phyloP scores from a whole-genome alignment of 2,797 vertebrate species.

The Lateolabrax maculatus region DNA sequence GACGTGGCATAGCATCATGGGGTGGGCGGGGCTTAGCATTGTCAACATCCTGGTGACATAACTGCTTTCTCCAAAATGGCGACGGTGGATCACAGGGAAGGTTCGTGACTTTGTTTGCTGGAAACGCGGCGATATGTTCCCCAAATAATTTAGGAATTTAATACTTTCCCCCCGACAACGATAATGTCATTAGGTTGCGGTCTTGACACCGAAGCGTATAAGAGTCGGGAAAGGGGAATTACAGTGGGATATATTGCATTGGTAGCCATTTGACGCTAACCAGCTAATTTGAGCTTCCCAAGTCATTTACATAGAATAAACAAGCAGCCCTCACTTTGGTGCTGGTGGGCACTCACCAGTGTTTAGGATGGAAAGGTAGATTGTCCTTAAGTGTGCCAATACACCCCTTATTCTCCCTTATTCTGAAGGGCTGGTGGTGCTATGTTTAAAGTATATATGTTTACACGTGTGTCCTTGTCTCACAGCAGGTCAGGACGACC shows the following conservation, averaged over 20 bases:
- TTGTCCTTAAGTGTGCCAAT: too few relatives aligned
- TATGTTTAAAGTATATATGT: background rate
- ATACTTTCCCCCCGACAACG: accelerated
- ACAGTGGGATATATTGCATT: background rate
- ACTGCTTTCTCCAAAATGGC: conserved; percentile 85
- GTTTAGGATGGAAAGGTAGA: too few relatives aligned
- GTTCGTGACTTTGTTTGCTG: conserved; percentile 65
- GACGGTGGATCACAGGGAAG: conserved; percentile 82
- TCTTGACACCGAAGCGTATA: accelerated
- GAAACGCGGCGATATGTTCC: background rate
- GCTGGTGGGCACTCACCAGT: too few relatives aligned
- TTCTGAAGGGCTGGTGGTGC: background rate
- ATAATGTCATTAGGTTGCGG: accelerated
- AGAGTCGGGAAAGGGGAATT: background rate
- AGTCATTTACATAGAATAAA: conserved; percentile 13
- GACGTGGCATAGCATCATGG: conserved; percentile 78
- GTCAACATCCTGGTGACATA: conserved; percentile 84
- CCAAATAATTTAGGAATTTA: accelerated
- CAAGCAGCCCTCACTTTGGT: background rate
- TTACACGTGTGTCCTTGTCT: background rate
- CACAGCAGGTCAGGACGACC: conserved; percentile 73
- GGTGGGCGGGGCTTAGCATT: conserved; percentile 71
- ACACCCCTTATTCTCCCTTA: background rate
- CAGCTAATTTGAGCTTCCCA: conserved; percentile 51
- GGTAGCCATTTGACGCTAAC: conserved; percentile 63